These are phyloP conservation scores for Tetheella fluctuosa DNA, from an alignment of 2,888 invertebrate species.

Conservation along the genomic window DNA sequence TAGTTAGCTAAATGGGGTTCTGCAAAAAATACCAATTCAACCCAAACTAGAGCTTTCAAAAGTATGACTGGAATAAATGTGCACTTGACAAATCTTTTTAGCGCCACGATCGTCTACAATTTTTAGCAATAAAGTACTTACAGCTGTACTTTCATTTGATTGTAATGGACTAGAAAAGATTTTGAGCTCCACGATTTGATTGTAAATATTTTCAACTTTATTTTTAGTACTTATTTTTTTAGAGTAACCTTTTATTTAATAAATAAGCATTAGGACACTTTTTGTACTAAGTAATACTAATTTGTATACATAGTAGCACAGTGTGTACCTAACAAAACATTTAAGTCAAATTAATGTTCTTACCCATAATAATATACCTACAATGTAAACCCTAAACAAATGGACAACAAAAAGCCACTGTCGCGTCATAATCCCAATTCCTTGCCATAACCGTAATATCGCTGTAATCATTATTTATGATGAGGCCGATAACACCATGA, in stretches of 20 bases:
- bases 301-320: background rate
- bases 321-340: too few species aligned
- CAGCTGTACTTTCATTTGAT: too few species aligned
- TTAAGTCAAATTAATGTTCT: background rate
- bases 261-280: too few species aligned
- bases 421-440: background rate
- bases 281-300: too few species aligned
- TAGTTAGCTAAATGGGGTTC: background rate
- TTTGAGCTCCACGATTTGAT: too few species aligned
- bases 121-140: background rate
- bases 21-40: background rate
- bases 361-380: background rate
- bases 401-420: conserved; percentile 1
- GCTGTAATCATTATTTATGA: conserved; percentile 5
- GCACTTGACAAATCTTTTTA: background rate
- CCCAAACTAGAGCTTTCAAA: background rate
- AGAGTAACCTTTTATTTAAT: too few species aligned
- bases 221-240: too few species aligned
- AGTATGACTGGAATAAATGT: background rate
- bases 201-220: too few species aligned
- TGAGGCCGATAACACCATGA: conserved; percentile 24
- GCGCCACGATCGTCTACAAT: too few species aligned
- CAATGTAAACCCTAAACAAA: background rate
- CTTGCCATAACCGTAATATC: background rate
- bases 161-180: too few species aligned